phyloP scores from a whole-genome alignment of 2,888 invertebrate genomes.

The Mesochorus sp. region DNA sequence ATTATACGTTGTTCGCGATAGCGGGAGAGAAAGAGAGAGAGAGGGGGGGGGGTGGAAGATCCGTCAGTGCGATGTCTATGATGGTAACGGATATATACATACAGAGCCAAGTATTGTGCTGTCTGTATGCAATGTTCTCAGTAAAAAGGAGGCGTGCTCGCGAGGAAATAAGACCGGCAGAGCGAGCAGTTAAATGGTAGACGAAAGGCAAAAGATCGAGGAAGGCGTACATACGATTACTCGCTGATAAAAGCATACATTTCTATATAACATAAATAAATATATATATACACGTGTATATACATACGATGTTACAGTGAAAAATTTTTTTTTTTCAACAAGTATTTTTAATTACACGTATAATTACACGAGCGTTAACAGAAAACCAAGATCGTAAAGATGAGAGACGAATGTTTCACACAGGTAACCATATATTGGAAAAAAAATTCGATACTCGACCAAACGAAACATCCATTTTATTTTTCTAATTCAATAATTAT shows the following conservation, averaged over 20 bases:
- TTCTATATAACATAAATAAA: neutral
- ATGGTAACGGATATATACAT: slow-evolving; percentile 49
- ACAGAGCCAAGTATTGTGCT: slow-evolving; percentile 9
- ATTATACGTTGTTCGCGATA: slow-evolving; percentile 55
- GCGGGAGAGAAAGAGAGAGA: slow-evolving; percentile 6
- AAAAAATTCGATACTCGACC: neutral
- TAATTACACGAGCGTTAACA: slow-evolving; percentile 57
- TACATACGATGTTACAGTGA: slow-evolving; percentile 50
- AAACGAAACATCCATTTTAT: neutral
- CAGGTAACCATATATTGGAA: neutral
- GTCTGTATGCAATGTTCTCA: slow-evolving; percentile 47
- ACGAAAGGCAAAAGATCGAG: slow-evolving; percentile 53
- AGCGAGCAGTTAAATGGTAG: slow-evolving; percentile 51
- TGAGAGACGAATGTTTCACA: neutral
- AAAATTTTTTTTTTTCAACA: slow-evolving; percentile 38
- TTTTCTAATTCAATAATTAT: neutral
- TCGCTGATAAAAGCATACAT: slow-evolving; percentile 15
- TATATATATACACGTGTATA: neutral
- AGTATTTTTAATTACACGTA: slow-evolving; percentile 59
- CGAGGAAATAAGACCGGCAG: slow-evolving; percentile 45
- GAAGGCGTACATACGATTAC: slow-evolving; percentile 61
- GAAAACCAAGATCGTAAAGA: slow-evolving; percentile 14
- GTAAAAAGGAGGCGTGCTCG: slow-evolving; percentile 57
- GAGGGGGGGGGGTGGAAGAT: slow-evolving; percentile 16
- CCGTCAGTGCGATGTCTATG: slow-evolving; percentile 54